Base-by-base conservation (phyloP, 2,113 vertebrate genomes). In the Struthio camelus region DNA sequence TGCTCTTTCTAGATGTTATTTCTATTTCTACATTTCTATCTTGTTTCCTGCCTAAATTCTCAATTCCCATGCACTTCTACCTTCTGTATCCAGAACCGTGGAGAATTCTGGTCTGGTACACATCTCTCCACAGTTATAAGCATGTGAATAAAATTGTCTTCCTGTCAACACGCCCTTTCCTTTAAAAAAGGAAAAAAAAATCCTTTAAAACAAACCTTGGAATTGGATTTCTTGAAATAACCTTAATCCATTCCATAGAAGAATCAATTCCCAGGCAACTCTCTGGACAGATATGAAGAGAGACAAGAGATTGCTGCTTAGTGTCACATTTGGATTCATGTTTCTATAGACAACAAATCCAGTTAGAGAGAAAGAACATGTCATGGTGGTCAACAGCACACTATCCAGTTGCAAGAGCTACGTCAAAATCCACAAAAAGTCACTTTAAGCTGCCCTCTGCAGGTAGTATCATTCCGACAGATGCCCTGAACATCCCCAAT, bases 31-130 rank as follows among this genome's bases (percentile, higher is more conserved):
- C n/a, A n/a, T n/a, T n/a, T n/a, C n/a, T n/a, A n/a, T n/a, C n/a
- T n/a, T n/a, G n/a, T 42, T 50, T 58, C 42, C 42, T 51, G 40
- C 32, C n/a, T 69, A 22, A 42, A 51, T 8, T 11, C 30, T 44
- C 44, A 38, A n/a, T 7, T 51, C 50, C 42, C 28, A 46, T 12
- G 4, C 11, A n/a, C 11, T 19, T 13, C 3, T 18, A 44, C 7
- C 0, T 51, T 38, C 22, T 40, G 7, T 1, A 8, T 32, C 36
- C 16, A 27, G 16, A 10, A 10, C 9, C 2, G 10, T 6, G 51
- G n/a, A 48, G 12, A 15, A 4, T 18, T 50, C 71, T 25, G 3
- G 15, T 69, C 71, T 51, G 34, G 50, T 14, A 77, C 14, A 4
- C 16, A n/a, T 7, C 25, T 6, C 28, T 32, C 72, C 36, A 7